Evolutionary conservation across 2,797 vertebrate species (phyloP).

Genomic region (Pterois miles): DNA sequence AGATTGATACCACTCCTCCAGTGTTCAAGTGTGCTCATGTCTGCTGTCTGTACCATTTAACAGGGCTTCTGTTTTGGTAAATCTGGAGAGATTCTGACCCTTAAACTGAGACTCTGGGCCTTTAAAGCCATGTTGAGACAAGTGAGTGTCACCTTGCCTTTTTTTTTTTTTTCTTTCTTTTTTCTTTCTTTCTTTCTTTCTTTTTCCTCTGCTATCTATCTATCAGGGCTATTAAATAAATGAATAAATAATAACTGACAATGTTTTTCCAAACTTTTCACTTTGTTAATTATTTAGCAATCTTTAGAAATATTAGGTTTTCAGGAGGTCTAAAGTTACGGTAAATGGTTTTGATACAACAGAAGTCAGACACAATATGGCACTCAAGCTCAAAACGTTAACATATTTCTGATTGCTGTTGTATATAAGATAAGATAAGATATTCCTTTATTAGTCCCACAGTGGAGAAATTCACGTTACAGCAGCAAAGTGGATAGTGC

Average conservation of each 20-base stretch:
- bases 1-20: too few relatives aligned
- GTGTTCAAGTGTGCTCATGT: background rate
- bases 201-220: background rate
- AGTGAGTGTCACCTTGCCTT: conserved; percentile 81
- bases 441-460: too few relatives aligned
- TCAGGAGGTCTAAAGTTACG: too few relatives aligned
- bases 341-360: too few relatives aligned
- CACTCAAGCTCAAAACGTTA: too few relatives aligned
- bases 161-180: too few relatives aligned
- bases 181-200: too few relatives aligned
- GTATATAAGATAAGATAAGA: too few relatives aligned
- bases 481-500: too few relatives aligned
- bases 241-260: background rate
- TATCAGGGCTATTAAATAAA: background rate
- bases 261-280: background rate
- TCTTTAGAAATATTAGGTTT: too few relatives aligned
- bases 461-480: too few relatives aligned
- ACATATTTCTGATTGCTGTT: too few relatives aligned
- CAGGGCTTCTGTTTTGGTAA: conserved; percentile 91
- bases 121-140: conserved; percentile 96
- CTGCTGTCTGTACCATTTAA: background rate
- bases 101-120: conserved; percentile 88
- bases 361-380: background rate
- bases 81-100: conserved; percentile 95
- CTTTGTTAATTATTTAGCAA: background rate